Percentiles rank a stretch among this genome's conserved stretches.
Evolutionary conservation across 2,797 vertebrate genomes (phyloP).

Genomic region (Buphagus erythrorhynchus): DNA sequence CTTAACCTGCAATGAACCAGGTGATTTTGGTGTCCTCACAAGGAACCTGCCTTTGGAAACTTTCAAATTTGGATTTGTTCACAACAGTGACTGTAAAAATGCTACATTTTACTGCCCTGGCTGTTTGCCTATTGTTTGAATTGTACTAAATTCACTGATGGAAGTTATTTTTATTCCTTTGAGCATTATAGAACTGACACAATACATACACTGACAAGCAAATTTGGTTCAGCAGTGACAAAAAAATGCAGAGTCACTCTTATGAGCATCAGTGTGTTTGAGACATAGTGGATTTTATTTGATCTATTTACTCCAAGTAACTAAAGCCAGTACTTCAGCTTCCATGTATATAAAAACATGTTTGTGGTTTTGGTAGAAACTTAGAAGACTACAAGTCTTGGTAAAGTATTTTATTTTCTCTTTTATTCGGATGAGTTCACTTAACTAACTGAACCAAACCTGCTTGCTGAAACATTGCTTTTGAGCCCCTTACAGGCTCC

Average conservation of each 20-base stretch:
- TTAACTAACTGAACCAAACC: conserved; percentile 35
- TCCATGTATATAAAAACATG: neutral
- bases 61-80: neutral
- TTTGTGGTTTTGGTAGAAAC: conserved; percentile 43
- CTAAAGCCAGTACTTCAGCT: conserved; percentile 23
- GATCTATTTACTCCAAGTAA: conserved; percentile 11
- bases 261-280: neutral
- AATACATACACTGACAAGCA: neutral
- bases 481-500: conserved; percentile 57
- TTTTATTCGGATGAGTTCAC: conserved; percentile 33
- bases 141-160: neutral
- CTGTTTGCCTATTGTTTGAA: neutral
- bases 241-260: neutral
- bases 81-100: neutral
- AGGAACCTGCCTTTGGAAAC: neutral
- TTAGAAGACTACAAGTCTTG: neutral
- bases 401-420: conserved; percentile 25
- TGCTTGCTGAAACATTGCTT: conserved; percentile 77
- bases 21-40: neutral
- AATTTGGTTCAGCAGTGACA: neutral
- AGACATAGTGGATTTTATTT: conserved; percentile 25
- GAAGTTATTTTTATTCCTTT: neutral
- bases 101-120: neutral
- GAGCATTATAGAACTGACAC: neutral
- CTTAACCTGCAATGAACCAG: neutral